Conservation (phyloP, 1,140 invertebrate species). For the Phortica variegata region DNA sequence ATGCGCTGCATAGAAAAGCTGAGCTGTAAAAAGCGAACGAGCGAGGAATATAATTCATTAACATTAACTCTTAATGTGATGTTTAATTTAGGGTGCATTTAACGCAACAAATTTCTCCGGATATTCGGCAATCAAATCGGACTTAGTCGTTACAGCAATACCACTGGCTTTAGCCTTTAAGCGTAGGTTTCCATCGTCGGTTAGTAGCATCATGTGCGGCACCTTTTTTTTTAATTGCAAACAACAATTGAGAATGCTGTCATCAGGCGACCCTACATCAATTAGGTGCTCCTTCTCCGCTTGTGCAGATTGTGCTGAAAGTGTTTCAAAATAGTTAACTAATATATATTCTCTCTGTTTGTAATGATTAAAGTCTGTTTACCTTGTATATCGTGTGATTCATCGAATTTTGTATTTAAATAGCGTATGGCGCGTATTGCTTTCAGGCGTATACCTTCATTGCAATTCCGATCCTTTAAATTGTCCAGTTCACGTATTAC, state of each 20-base stretch:
- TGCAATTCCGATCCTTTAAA: slow-evolving; percentile 23
- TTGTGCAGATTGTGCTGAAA: slow-evolving; percentile 38
- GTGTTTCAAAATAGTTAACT: background rate
- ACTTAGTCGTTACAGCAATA: slow-evolving; percentile 32
- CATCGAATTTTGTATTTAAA: slow-evolving; percentile 40
- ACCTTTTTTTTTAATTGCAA: slow-evolving; percentile 40
- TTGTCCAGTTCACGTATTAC: slow-evolving; percentile 44
- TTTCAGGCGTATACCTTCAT: slow-evolving; percentile 1
- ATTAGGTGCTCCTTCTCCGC: slow-evolving; percentile 36
- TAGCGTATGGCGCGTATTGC: slow-evolving; percentile 44
- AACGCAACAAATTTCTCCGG: slow-evolving; percentile 16
- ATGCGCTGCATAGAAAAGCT: no score
- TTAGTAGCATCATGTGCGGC: slow-evolving; percentile 34
- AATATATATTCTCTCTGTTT: background rate
- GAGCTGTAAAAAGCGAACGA: no score
- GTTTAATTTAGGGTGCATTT: no score
- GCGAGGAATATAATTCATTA: no score
- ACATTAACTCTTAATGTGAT: no score
- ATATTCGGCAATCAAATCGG: slow-evolving; percentile 28
- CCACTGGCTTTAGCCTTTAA: slow-evolving; percentile 42
- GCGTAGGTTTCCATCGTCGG: slow-evolving; percentile 46
- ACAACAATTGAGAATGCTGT: slow-evolving; percentile 50
- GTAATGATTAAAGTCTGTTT: background rate
- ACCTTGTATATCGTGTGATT: slow-evolving; percentile 38
- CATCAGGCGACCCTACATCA: slow-evolving; percentile 36